A percentile compares a stretch with the other conserved stretches of the same genome.
These are phyloP conservation scores for Pseudonaja textilis DNA, from an alignment of 2,113 vertebrate genomes.

Conservation along the genomic window DNA sequence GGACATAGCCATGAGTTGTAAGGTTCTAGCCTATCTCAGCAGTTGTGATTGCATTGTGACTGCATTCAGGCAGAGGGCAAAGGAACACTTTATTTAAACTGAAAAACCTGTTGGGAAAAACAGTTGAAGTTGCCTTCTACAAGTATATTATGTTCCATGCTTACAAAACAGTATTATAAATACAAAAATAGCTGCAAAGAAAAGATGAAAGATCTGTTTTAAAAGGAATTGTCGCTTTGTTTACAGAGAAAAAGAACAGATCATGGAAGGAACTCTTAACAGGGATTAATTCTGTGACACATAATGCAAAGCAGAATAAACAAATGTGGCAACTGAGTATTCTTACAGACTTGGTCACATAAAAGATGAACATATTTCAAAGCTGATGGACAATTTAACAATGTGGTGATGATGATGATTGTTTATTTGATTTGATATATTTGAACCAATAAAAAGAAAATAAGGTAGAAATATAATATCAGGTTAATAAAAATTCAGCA, in stretches of 20 bases:
- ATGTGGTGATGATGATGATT: not conserved
- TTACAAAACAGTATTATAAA: not conserved
- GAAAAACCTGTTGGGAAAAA: not conserved
- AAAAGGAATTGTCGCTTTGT: not conserved
- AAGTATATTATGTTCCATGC: not conserved
- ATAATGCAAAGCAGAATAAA: not conserved
- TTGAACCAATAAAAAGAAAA: not conserved
- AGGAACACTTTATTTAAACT: not conserved
- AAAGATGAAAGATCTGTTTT: not conserved
- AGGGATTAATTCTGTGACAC: not conserved
- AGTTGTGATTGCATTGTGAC: not conserved
- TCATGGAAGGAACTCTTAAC: not conserved
- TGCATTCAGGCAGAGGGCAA: not conserved
- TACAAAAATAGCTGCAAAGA: not conserved
- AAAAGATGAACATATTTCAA: not conserved
- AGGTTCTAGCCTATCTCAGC: not conserved
- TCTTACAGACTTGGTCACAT: not conserved
- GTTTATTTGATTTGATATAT: not conserved
- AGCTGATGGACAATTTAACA: not conserved
- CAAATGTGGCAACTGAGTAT: not conserved
- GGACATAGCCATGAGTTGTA: not conserved
- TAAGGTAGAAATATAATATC: not conserved
- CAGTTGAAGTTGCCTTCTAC: not conserved
- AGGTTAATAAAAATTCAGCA: not conserved
- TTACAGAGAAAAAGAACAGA: not conserved